Evolutionary conservation across 2,888 invertebrate genomes (phyloP), one percentile per base, ranked within the genome.

Genomic region (Zele albiditarsus): DNA sequence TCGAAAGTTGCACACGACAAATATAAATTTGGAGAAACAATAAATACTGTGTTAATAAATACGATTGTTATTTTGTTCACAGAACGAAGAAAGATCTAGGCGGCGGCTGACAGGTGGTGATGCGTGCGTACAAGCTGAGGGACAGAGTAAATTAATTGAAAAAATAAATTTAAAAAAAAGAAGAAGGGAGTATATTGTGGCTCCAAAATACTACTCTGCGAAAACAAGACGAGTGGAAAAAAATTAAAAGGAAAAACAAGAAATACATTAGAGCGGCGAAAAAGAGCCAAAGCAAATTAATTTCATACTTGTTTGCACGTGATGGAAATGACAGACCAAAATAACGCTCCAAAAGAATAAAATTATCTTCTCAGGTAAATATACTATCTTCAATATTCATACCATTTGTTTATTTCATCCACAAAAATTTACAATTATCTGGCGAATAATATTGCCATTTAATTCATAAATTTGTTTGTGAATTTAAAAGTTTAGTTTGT

Each of bases 11-110:
- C 38, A 0, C 38, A 8, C 12, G 8, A 12, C 12, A 12, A 38
- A 38, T 38, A 60, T 60, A 8, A 27, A 60, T 25, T 28, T 20
- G 16, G 25, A 27, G 14, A 60, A 33, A 28, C 2, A 6, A 23
- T 27, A 28, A 14, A n/a, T 5, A 63, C 20, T 38, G 12, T 33
- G 20, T 38, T 33, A 31, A 63, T 63, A 6, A 16, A 28, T 62
- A 25, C 20, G 8, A 31, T 62, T 62, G 62, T 42, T 14, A 16
- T 67, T 67, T 67, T 67, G 33, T 42, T 67, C 49, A 53, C 49
- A 69, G 68, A n/a, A 57, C 20, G 20, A 69, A 33, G 27, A 69
- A 69, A 69, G 68, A 69, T 69, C 68, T 69, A 57, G 68, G 68
- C 68, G 68, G 57, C 68, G 68, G 68, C 68, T 53, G 57, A 57